Base-by-base conservation (phyloP, 1,140 invertebrate species). In the Hyphantria cunea region DNA sequence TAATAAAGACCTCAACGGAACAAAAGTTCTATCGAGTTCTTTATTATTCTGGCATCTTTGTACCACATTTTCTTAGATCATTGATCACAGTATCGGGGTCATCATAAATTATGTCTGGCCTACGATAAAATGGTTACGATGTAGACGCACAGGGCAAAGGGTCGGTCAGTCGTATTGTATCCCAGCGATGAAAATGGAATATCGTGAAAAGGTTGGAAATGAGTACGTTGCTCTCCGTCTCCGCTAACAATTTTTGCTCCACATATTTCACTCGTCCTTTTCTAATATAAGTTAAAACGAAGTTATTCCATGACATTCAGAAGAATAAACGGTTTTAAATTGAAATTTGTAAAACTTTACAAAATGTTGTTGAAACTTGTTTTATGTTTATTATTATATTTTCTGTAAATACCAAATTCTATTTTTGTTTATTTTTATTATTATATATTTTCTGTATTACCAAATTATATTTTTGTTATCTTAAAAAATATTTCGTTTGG, bases 161-260 rank as follows among this genome's bases (percentile, higher is more conserved):
- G 55, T 49, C 45, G 45, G 34, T 11, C 50, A 53, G 25, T 61
- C 55, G 49, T 52, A 61, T 61, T 51, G 59, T 52, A 52, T 53
- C 42, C 44, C 33, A 42, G 59, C 42, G 59, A 47, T 52, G 58
- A 53, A 53, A 45, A 37, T 45, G 49, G 50, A 62, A 53, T 51
- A 53, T 62, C 32, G 59, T 62, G 41, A 62, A 62, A 62, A 42
- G 48, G 33, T 59, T 59, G n/a, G 55, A 39, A 59, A 59, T 59
- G 55, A 59, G 45, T 41, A 25, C 47, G 45, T 49, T 48, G 55
- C 15, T 49, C 33, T 59, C 55, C 33, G 55, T 58, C 42, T 10
- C n/a, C 33, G 15, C 42, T 37, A 45, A 37, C 49, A 52, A 61
- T 45, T 51, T 61, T 61, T 60, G 56, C 44, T 41, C 49, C 39